phyloP scores from a whole-genome alignment of 1,140 invertebrate species.

The Drosophila equinoxialis region DNA sequence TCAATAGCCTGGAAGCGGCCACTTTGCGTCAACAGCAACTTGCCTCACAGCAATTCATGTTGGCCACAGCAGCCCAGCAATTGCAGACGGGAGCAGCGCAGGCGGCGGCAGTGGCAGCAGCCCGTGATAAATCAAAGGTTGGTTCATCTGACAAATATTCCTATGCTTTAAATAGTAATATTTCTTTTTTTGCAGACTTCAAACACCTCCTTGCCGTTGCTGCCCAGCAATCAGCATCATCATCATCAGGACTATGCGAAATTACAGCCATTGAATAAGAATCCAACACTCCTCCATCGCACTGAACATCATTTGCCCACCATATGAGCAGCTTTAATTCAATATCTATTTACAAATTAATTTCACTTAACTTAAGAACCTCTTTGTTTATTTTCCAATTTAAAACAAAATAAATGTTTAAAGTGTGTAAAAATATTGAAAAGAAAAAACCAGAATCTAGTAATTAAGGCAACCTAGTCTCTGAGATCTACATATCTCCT shows the following conservation, averaged over 20 bases:
- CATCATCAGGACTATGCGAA: slow-evolving; percentile 77
- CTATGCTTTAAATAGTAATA: background rate
- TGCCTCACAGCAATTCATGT: slow-evolving; percentile 72
- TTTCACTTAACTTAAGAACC: slow-evolving; percentile 35
- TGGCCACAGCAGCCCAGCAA: slow-evolving; percentile 68
- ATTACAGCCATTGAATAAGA: slow-evolving; percentile 78
- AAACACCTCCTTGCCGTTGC: slow-evolving; percentile 81
- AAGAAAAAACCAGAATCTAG: no score
- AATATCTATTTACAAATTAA: slow-evolving; percentile 25
- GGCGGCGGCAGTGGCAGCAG: slow-evolving; percentile 64
- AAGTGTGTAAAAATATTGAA: slow-evolving; percentile 47
- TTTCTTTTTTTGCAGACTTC: slow-evolving; percentile 59
- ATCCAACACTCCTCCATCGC: slow-evolving; percentile 70
- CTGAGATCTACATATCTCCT: no score
- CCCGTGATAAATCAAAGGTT: slow-evolving; percentile 82
- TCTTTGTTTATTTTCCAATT: slow-evolving; percentile 55
- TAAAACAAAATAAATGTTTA: slow-evolving; percentile 49
- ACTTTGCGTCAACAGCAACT: slow-evolving; percentile 70
- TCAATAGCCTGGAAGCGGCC: slow-evolving; percentile 71
- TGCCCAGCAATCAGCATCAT: slow-evolving; percentile 76
- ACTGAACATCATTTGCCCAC: slow-evolving; percentile 82
- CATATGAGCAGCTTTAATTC: slow-evolving; percentile 51
- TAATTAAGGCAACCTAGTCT: no score
- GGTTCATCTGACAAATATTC: background rate
- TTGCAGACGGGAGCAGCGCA: slow-evolving; percentile 68